phyloP scores from a whole-genome alignment of 2,113 vertebrate genomes.

The Aptenodytes patagonicus region DNA sequence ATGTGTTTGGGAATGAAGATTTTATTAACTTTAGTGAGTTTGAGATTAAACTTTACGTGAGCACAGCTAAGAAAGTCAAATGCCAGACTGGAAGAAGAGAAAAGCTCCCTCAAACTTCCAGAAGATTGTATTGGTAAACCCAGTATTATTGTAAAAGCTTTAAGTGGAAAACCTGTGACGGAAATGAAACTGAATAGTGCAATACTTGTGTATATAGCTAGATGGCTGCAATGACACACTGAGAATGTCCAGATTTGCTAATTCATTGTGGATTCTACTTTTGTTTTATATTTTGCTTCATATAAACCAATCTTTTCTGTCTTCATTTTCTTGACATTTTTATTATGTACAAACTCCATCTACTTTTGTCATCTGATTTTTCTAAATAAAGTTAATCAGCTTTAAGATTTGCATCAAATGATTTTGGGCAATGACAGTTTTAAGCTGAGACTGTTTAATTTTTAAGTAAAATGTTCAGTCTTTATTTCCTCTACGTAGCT shows the following conservation, averaged over 20 bases:
- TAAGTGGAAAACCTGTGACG: not conserved
- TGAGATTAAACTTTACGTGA: not conserved
- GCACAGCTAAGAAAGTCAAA: not conserved
- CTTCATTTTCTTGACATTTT: conserved; percentile 32
- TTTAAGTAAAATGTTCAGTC: not conserved
- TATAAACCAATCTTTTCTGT: not conserved
- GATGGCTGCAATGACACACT: conserved; percentile 54
- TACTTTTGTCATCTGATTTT: not conserved
- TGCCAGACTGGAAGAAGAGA: not conserved
- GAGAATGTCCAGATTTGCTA: not conserved
- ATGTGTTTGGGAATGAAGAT: not conserved
- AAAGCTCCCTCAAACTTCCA: not conserved
- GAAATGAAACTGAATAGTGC: not conserved
- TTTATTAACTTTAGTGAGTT: not conserved
- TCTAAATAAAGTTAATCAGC: not conserved
- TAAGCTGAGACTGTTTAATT: not conserved
- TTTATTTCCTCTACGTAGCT: not conserved
- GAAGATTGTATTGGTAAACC: not conserved
- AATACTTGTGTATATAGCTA: not conserved
- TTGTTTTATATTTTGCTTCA: not conserved
- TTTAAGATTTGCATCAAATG: not conserved
- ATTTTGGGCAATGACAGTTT: not conserved
- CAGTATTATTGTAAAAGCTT: not conserved
- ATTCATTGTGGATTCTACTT: not conserved
- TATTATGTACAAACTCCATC: not conserved